Base-by-base conservation (phyloP, 2,888 invertebrate species). In the Dasypogon diadema region DNA sequence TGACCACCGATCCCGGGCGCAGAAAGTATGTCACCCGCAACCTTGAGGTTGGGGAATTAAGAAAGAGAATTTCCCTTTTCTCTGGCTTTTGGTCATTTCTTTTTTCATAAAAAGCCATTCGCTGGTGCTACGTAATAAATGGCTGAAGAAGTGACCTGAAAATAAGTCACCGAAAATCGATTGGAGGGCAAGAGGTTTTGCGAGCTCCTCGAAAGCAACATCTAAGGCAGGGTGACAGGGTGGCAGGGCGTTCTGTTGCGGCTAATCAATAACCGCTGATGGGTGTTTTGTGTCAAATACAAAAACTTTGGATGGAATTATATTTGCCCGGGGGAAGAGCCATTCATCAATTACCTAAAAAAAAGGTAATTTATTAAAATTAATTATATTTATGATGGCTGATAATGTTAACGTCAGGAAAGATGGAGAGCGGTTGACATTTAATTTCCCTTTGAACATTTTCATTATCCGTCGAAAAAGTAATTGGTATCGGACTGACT, bases 321-420 rank as follows among this genome's bases (percentile, higher is more conserved):
- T 48, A 6, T 3, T 16, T 14, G 12, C 48, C 12, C 48, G 12
- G 12, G 16, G 12, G 48, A 48, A 16, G 16, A 14, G 48, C n/a
- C 48, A 48, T 48, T 48, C 48, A 48, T 48, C 48, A 48, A 48
- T 48, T 48, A 48, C n/a, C 48, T 30, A 48, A 48, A 48, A 37
- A 37, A 48, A 48, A 48, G 48, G 16, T 48, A 48, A 48, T 48
- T 48, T 48, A 48, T 48, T 48, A 48, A 48, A 48, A 48, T 48
- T 48, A 48, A 48, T 48, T 48, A 16, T 48, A 6, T 48, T 48
- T 48, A 48, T 48, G 48, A 48, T 48, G 48, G 48, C 48, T 16
- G 48, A 14, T 48, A 48, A 14, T 16, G 3, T 48, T 16, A 48
- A 12, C 12, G 48, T 48, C 48, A 14, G 48, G 48, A 14, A n/a